Evolutionary conservation across 2,797 vertebrate species (phyloP).

Genomic region (Strix occidentalis): DNA sequence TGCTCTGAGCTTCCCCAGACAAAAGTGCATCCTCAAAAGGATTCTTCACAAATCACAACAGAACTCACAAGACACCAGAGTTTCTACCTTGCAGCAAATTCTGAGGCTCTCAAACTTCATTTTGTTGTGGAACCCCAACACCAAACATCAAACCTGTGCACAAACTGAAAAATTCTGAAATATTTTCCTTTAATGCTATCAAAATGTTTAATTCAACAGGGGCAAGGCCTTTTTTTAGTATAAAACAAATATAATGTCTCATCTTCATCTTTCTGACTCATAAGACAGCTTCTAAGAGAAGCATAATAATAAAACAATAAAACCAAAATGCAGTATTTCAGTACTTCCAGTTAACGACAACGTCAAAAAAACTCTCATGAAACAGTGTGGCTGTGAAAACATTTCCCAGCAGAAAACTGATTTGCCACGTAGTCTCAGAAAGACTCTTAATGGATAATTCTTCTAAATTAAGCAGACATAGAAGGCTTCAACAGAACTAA

Average conservation of each 20-base stretch:
- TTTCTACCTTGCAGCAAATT: neutral
- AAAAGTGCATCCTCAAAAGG: neutral
- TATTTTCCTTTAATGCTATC: neutral
- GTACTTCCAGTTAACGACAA: neutral
- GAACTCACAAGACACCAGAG: neutral
- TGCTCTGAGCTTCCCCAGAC: neutral
- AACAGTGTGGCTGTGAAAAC: neutral
- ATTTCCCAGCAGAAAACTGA: neutral
- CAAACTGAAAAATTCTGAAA: neutral
- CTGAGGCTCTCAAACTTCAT: neutral
- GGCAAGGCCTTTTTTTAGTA: neutral
- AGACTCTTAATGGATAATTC: neutral
- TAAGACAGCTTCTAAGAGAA: neutral
- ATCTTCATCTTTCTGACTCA: constrained; percentile 3
- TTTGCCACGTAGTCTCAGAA: neutral
- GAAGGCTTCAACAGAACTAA: neutral
- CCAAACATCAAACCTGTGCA: neutral
- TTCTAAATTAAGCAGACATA: neutral
- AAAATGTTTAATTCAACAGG: constrained; percentile 13
- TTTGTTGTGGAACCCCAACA: neutral
- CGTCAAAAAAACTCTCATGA: neutral
- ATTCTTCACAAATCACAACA: neutral
- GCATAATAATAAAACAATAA: neutral
- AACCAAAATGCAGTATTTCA: neutral
- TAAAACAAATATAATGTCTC: constrained; percentile 4